phyloP scores from a whole-genome alignment of 2,888 invertebrate genomes.

The Acleris sparsana region DNA sequence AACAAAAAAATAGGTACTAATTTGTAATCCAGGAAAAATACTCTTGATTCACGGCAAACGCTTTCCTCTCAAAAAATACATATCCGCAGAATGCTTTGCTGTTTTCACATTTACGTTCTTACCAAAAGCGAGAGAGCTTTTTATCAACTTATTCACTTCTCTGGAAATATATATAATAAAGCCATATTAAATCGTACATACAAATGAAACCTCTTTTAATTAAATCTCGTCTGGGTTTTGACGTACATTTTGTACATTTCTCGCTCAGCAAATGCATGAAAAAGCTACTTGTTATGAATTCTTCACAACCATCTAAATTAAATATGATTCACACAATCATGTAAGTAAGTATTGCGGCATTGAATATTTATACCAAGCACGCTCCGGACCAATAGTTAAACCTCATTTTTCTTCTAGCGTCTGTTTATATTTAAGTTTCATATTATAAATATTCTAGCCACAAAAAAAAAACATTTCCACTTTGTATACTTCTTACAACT shows the following conservation, averaged over 20 bases:
- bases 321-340: constrained; percentile 25
- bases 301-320: constrained; percentile 10
- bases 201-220: constrained; percentile 8
- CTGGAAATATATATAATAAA: not conserved
- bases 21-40: constrained; percentile 59
- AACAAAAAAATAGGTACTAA: constrained; percentile 49
- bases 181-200: not conserved
- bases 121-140: too few species aligned
- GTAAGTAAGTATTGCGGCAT: not conserved
- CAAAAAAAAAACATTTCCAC: too few species aligned
- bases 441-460: too few species aligned
- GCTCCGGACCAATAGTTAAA: too few species aligned
- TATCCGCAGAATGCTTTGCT: too few species aligned
- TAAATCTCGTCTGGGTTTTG: constrained; percentile 18
- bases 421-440: too few species aligned
- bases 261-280: constrained; percentile 18
- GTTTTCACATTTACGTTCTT: too few species aligned
- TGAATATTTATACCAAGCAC: too few species aligned
- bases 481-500: too few species aligned
- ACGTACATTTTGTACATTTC: constrained; percentile 8
- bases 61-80: constrained; percentile 40
- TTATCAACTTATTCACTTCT: not conserved
- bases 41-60: constrained; percentile 52
- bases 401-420: too few species aligned
- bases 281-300: constrained; percentile 15